phyloP scores from a whole-genome alignment of 2,888 invertebrate species.

The Agrochola circellaris region DNA sequence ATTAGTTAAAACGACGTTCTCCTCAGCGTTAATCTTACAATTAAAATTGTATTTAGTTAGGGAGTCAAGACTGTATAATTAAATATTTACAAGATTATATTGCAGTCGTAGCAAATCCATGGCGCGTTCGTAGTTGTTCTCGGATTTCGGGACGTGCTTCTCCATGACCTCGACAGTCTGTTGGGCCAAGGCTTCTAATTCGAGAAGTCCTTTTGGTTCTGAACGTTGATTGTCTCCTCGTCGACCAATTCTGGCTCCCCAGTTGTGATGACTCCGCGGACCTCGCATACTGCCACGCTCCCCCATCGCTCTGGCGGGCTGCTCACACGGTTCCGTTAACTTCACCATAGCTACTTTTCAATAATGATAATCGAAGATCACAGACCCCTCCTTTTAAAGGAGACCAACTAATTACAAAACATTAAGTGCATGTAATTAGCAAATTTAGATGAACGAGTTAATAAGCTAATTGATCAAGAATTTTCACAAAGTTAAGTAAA shows the following conservation, averaged over 20 bases:
- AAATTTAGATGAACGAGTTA: conserved; percentile 33
- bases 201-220: conserved; percentile 71
- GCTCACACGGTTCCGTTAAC: conserved; percentile 63
- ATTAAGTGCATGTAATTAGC: conserved; percentile 35
- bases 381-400: conserved; percentile 29
- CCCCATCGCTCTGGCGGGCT: conserved; percentile 60
- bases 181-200: conserved; percentile 72
- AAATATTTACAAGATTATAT: conserved; percentile 75
- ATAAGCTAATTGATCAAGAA: conserved; percentile 30
- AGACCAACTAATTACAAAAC: conserved; percentile 25
- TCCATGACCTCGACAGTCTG: conserved; percentile 74
- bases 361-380: conserved; percentile 24
- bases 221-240: conserved; percentile 49
- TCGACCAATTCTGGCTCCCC: conserved; percentile 70
- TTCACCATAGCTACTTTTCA: conserved; percentile 73
- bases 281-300: conserved; percentile 55
- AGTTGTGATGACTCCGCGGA: conserved; percentile 69
- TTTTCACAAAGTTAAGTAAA: conserved; percentile 15
- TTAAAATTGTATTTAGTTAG: background rate
- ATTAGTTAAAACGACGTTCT: conserved; percentile 21
- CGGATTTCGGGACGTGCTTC: conserved; percentile 67
- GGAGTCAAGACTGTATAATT: background rate
- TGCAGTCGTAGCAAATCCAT: conserved; percentile 78
- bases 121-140: conserved; percentile 67
- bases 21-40: background rate